phyloP scores from a whole-genome alignment of 2,797 vertebrate genomes.

The Propithecus perrieri region DNA sequence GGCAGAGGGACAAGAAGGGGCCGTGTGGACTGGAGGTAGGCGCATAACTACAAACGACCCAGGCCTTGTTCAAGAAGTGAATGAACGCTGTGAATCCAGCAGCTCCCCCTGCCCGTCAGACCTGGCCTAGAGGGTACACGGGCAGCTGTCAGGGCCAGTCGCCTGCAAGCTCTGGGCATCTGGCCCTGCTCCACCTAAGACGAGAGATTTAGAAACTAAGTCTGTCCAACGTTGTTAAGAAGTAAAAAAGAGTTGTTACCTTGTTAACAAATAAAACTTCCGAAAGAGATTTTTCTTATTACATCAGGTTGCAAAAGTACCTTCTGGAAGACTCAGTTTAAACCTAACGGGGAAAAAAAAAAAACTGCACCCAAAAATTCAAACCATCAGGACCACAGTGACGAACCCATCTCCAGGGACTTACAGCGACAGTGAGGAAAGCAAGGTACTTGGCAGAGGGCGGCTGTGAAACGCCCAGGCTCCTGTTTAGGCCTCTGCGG shows the following conservation, averaged over 20 bases:
- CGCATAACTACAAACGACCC: not conserved
- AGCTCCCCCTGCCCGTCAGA: not conserved
- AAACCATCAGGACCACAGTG: not conserved
- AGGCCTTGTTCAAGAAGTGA: not conserved
- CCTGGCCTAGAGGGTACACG: accelerated
- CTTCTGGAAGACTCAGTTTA: not conserved
- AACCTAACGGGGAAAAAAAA: not conserved
- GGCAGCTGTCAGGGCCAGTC: accelerated
- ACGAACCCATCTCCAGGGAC: not conserved
- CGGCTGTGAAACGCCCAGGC: not conserved
- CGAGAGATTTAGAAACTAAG: not conserved
- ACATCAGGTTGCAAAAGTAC: not conserved
- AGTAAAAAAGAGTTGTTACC: not conserved
- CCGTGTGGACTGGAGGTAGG: accelerated
- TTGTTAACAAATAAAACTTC: not conserved
- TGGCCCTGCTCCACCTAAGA: not conserved
- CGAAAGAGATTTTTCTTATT: not conserved
- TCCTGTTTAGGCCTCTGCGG: not conserved
- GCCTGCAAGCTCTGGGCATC: not conserved
- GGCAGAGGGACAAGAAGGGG: not conserved
- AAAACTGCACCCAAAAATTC: not conserved
- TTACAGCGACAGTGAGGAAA: not conserved
- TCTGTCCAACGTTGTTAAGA: not conserved
- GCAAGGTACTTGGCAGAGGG: not conserved
- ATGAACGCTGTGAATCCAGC: too few relatives aligned